Percentiles rank a stretch among this genome's conserved stretches.
Evolutionary conservation across 2,797 vertebrate genomes (phyloP).

Genomic region (Merluccius polli): DNA sequence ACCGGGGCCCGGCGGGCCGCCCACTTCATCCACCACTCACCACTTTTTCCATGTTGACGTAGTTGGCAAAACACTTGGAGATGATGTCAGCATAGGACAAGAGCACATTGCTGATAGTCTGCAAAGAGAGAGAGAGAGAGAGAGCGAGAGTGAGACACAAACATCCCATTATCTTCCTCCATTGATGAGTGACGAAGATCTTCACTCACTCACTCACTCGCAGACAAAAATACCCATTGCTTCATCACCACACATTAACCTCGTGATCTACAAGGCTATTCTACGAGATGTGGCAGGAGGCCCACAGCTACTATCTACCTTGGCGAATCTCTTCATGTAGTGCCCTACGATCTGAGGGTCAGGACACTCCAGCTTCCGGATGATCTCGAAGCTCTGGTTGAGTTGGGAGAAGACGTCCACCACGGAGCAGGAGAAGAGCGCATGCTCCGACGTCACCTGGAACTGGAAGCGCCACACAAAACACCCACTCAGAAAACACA

Average conservation of each 20-base stretch:
- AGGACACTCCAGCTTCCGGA: conserved; percentile 95
- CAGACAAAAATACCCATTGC: not conserved
- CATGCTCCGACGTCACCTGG: conserved; percentile 96
- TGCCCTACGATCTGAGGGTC: conserved; percentile 97
- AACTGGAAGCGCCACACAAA: conserved; percentile 71
- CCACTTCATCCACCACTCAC: conserved; percentile 51
- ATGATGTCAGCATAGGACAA: conserved; percentile 95
- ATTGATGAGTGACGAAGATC: not conserved
- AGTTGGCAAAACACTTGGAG: conserved; percentile 90
- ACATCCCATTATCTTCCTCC: not conserved
- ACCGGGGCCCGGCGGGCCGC: not conserved
- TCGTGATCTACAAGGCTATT: not conserved
- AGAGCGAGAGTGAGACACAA: not conserved
- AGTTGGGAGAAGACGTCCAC: conserved; percentile 98
- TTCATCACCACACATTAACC: not conserved
- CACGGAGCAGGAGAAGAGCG: conserved; percentile 96
- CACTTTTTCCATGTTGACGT: conserved; percentile 97
- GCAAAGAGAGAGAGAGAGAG: conserved; percentile 10
- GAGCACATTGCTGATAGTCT: conserved; percentile 98
- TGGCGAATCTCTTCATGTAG: conserved; percentile 97
- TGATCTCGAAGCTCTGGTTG: conserved; percentile 99
- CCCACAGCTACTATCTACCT: conserved; percentile 68
- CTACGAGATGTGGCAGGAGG: not conserved
- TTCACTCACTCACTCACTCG: not conserved
- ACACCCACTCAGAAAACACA: no score